Evolutionary conservation across 2,113 vertebrate genomes (phyloP).

Genomic region (Megaceryle maxima): DNA sequence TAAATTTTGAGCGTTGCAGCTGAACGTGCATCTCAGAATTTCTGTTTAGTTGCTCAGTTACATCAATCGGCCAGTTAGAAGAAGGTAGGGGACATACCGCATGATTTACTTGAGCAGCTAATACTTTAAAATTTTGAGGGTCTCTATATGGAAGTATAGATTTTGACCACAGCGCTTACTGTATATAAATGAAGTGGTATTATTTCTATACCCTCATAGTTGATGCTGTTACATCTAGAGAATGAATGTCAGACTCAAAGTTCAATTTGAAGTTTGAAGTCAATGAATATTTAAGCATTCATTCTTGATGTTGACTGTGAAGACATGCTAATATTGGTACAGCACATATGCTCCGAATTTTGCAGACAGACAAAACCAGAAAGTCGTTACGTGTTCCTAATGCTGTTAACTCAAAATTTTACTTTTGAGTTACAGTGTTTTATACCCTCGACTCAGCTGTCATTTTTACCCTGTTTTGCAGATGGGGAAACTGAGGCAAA

Average conservation of each 20-base stretch:
- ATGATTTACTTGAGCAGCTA: slow-evolving; percentile 45
- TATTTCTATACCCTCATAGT: slow-evolving; percentile 44
- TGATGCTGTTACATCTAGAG: slow-evolving; percentile 36
- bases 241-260: slow-evolving; percentile 48
- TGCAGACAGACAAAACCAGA: slow-evolving; percentile 32
- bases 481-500: slow-evolving; percentile 58
- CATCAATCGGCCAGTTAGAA: slow-evolving; percentile 58
- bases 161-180: slow-evolving; percentile 20
- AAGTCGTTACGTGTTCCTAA: slow-evolving; percentile 8
- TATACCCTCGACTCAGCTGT: neutral
- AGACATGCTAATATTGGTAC: slow-evolving; percentile 60
- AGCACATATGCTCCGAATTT: slow-evolving; percentile 47
- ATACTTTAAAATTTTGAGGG: slow-evolving; percentile 56
- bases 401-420: slow-evolving; percentile 11
- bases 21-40: slow-evolving; percentile 49
- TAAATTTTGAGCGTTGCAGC: slow-evolving; percentile 16
- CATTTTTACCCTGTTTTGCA: slow-evolving; percentile 30
- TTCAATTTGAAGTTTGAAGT: slow-evolving; percentile 59
- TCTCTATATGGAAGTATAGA: slow-evolving; percentile 21
- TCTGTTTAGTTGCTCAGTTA: slow-evolving; percentile 63
- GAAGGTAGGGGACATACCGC: neutral
- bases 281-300: slow-evolving; percentile 63
- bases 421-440: neutral
- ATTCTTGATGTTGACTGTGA: slow-evolving; percentile 60
- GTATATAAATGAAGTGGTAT: slow-evolving; percentile 31